Evolutionary conservation across 2,113 vertebrate genomes (phyloP).

Genomic region (Mastomys natalensis): DNA sequence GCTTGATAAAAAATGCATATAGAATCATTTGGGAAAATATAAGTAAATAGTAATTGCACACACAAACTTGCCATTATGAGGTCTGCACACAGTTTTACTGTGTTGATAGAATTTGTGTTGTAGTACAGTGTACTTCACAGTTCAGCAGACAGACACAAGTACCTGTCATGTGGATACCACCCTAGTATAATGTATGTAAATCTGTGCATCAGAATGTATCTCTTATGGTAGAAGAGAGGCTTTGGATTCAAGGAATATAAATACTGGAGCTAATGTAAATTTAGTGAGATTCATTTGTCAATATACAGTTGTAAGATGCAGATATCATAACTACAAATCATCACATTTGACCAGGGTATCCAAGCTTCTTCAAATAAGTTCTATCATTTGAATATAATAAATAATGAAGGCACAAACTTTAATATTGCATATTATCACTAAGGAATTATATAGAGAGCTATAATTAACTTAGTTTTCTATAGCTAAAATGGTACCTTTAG

Average conservation of each 20-base stretch:
- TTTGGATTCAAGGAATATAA: background rate
- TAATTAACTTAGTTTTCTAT: constrained; percentile 12
- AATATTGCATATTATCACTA: background rate
- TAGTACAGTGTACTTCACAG: background rate
- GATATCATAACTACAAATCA: background rate
- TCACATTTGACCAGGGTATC: constrained; percentile 34
- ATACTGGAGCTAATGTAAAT: background rate
- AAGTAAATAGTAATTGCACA: background rate
- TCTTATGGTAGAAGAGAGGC: background rate
- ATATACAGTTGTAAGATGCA: background rate
- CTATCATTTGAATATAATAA: background rate
- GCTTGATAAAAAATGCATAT: background rate
- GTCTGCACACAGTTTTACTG: background rate
- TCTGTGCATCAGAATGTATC: background rate
- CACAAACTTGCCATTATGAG: background rate
- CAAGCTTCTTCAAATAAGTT: background rate
- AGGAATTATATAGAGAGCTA: background rate
- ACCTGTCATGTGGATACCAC: background rate
- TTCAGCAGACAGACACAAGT: background rate
- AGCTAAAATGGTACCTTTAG: constrained; percentile 2
- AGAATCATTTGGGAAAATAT: background rate
- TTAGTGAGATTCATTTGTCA: constrained; percentile 1
- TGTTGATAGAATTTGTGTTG: background rate
- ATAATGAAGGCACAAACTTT: background rate
- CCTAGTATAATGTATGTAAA: background rate